Conservation (phyloP, 2,797 vertebrate genomes). For the Neosalanx taihuensis region DNA sequence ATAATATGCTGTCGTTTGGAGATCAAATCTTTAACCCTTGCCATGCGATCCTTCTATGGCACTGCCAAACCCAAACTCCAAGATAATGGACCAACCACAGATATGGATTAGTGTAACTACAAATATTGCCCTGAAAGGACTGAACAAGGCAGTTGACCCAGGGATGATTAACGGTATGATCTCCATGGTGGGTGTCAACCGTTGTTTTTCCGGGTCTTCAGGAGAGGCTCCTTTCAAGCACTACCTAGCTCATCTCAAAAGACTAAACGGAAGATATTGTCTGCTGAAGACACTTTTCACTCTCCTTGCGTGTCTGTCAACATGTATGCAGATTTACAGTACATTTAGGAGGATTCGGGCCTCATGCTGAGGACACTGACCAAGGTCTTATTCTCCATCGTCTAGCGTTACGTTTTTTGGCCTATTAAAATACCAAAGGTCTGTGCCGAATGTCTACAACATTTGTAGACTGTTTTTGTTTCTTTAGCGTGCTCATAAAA, state of each 20-base stretch:
- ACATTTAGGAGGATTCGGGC: too few species aligned
- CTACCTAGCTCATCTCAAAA: neutral
- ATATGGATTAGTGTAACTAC: slow-evolving; percentile 34
- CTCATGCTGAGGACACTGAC: too few species aligned
- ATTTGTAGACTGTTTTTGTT: too few species aligned
- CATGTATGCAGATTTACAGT: too few species aligned
- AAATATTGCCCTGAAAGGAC: slow-evolving; percentile 45
- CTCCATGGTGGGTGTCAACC: neutral
- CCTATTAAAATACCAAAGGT: too few species aligned
- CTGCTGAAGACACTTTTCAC: too few species aligned
- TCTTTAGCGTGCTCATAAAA: too few species aligned
- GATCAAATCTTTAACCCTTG: slow-evolving; percentile 12
- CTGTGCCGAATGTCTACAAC: too few species aligned
- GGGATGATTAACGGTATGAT: slow-evolving; percentile 16
- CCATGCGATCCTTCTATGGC: neutral
- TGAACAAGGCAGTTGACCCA: slow-evolving; percentile 37
- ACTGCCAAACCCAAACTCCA: slow-evolving; percentile 4
- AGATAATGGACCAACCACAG: slow-evolving; percentile 15
- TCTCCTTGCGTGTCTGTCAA: too few species aligned
- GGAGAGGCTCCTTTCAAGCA: neutral
- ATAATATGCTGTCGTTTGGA: slow-evolving; percentile 19
- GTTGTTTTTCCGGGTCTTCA: slow-evolving; percentile 10
- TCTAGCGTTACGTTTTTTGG: too few species aligned
- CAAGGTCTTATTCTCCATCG: too few species aligned
- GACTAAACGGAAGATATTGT: too few species aligned